Conservation (phyloP, 2,888 invertebrate species). For the Mimas tiliae region DNA sequence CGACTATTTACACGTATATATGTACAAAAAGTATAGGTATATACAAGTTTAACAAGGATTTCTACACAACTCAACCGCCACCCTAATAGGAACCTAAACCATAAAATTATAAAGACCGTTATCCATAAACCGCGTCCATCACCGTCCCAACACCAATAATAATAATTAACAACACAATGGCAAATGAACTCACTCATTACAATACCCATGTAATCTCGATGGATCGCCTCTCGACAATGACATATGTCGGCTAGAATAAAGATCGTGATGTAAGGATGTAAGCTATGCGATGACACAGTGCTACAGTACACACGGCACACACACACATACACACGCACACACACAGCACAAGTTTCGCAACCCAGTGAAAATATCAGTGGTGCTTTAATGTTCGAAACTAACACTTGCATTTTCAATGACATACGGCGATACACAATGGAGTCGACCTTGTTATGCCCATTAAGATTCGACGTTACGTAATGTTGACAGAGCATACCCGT, state of each 20-base stretch:
- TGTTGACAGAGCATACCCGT: conserved; percentile 53
- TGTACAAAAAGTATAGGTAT: background rate
- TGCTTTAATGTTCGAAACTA: conserved; percentile 44
- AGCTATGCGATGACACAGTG: conserved; percentile 55
- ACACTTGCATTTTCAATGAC: conserved; percentile 61
- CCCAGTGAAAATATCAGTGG: conserved; percentile 53
- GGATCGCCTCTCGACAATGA: conserved; percentile 59
- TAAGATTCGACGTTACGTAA: conserved; percentile 52
- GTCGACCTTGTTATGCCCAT: conserved; percentile 59
- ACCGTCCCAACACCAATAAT: conserved; percentile 68
- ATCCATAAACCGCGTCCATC: conserved; percentile 43
- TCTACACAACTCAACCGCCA: conserved; percentile 43
- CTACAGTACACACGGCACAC: conserved; percentile 47
- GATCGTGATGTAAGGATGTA: conserved; percentile 64
- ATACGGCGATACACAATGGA: conserved; percentile 34
- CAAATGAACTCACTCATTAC: conserved; percentile 76
- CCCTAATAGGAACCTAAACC: conserved; percentile 38
- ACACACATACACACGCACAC: conserved; percentile 41
- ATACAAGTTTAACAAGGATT: conserved; percentile 24
- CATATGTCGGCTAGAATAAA: conserved; percentile 71
- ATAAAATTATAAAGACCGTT: conserved; percentile 43
- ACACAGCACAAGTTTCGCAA: conserved; percentile 44
- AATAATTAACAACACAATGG: conserved; percentile 73
- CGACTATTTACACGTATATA: conserved; percentile 31
- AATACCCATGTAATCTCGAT: conserved; percentile 61